Conservation (phyloP, 23 tunicate species). For the Clavelina lepadiformis region DNA sequence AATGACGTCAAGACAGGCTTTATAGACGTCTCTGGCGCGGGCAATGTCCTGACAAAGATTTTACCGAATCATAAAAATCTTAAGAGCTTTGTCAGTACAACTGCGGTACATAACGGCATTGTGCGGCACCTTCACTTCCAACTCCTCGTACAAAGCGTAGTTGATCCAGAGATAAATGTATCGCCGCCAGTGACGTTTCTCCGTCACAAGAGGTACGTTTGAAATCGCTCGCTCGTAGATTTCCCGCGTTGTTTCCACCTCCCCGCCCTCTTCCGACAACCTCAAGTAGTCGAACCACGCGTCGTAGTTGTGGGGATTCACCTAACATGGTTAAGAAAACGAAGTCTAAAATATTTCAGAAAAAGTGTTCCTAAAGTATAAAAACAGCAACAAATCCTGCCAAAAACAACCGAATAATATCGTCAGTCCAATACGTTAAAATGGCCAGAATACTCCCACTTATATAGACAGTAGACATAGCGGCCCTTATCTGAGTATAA, state of each 20-base stretch:
- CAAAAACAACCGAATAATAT: too few relatives aligned
- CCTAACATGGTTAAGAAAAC: slow-evolving; percentile 21
- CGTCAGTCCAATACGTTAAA: too few relatives aligned
- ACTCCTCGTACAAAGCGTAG: slow-evolving; percentile 90
- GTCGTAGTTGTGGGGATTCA: slow-evolving; percentile 83
- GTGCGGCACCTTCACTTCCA: slow-evolving; percentile 35
- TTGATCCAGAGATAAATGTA: slow-evolving; percentile 96
- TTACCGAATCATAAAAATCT: background rate
- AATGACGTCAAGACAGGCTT: slow-evolving; percentile 80
- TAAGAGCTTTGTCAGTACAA: background rate
- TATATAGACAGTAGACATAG: too few relatives aligned
- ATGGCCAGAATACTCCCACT: too few relatives aligned
- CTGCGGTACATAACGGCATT: background rate
- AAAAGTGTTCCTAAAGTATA: too few relatives aligned
- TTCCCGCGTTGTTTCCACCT: slow-evolving; percentile 72
- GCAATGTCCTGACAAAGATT: slow-evolving; percentile 47
- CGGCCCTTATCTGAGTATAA: too few relatives aligned
- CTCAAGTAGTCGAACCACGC: slow-evolving; percentile 97
- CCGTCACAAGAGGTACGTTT: slow-evolving; percentile 55
- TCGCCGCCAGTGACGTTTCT: slow-evolving; percentile 88
- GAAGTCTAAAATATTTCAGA: too few relatives aligned
- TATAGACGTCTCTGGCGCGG: slow-evolving; percentile 80
- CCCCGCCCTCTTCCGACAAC: slow-evolving; percentile 80
- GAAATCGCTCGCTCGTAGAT: slow-evolving; percentile 90
- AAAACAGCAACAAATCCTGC: background rate